Conservation (phyloP, 2,888 invertebrate genomes). For the Omphaloscelis lunosa region DNA sequence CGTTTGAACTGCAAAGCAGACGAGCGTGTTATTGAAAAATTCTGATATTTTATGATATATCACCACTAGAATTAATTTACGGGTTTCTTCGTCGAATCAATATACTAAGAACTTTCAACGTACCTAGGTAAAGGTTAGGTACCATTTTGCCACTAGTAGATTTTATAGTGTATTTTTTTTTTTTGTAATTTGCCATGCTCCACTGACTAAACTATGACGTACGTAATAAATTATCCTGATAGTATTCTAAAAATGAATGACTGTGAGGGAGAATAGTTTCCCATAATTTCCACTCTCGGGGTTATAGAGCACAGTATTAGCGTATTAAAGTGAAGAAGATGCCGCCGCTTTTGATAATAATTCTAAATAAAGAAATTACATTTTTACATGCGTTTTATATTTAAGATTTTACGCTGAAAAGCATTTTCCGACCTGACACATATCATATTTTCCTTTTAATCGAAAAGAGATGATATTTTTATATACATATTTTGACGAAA, state of each 20-base stretch:
- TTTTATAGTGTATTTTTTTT: background rate
- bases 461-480: background rate
- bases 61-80: constrained; percentile 43
- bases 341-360: too few relatives aligned
- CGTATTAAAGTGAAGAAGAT: background rate
- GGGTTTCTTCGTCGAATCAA: background rate
- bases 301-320: background rate
- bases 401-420: background rate
- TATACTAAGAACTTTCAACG: background rate
- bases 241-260: background rate
- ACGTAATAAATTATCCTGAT: background rate
- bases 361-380: background rate
- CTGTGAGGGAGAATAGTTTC: background rate
- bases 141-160: background rate
- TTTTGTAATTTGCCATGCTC: background rate
- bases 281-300: background rate
- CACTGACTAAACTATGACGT: background rate
- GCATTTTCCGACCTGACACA: background rate
- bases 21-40: constrained; percentile 72
- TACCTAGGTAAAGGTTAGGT: background rate
- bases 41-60: constrained; percentile 69
- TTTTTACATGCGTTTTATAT: background rate
- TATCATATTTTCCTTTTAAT: background rate
- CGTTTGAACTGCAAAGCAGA: constrained; percentile 70
- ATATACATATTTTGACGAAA: too few relatives aligned